Base-by-base conservation (phyloP, 2,888 invertebrate genomes). In the Nysson spinosus region DNA sequence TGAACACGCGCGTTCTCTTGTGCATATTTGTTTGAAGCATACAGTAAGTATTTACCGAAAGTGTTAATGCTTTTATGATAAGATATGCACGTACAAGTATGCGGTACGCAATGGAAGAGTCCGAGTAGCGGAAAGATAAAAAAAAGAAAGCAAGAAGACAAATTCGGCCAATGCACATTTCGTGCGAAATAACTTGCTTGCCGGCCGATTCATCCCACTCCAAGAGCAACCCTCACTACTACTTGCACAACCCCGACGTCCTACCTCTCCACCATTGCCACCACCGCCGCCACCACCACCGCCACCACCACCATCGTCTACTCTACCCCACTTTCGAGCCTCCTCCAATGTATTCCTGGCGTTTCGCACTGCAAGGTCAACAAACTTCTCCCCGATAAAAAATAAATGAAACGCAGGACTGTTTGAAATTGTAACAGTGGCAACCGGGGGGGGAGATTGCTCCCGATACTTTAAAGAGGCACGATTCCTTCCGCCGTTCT, bases 341-440 rank as follows among this genome's bases (percentile, higher is more conserved):
- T 78, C 68, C 74, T 64, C 78, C 68, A 66, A 75, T 79, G 72
- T 78, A 78, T 79, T 78, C 78, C 78, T 78, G 78, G 79, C 78
- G 79, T 80, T 80, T 80, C 72, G 75, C 79, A 71, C 76, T 79
- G 81, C 78, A 80, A 80, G 80, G 81, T 80, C 80, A 80, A 80
- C 81, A 80, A 80, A 80, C 80, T 80, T 80, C 78, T 81, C 72
- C 73, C 75, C 76, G 79, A 79, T 78, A 75, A 77, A 79, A 79
- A 80, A 79, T 69, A 79, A 76, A 78, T 75, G 75, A 77, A 72
- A 74, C 77, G 67, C 72, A 69, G 74, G 74, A 72, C 78, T 78
- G 80, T 78, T 79, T 76, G 78, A 78, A 78, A 78, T 78, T 80
- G 78, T 78, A 78, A 78, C 78, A 78, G 76, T 72, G 74, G 78